phyloP scores from a whole-genome alignment of 2,888 invertebrate species.

The Conus canariensis region DNA sequence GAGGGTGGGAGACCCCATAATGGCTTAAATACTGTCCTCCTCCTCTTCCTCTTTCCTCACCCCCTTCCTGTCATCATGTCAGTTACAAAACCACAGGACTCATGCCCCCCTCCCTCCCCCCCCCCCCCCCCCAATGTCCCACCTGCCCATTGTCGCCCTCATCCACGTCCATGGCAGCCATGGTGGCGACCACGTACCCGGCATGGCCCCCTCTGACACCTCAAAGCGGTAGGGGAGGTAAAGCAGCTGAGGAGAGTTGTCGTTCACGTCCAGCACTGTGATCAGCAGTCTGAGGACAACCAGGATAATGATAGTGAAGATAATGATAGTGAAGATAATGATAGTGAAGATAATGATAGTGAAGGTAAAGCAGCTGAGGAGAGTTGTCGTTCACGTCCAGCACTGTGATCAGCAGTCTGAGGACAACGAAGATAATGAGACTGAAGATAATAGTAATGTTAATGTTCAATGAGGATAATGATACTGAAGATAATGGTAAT shows the following conservation, averaged over 20 bases:
- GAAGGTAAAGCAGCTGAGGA: conserved; percentile 49
- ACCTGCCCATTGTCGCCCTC: conserved; percentile 47
- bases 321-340: too few species aligned
- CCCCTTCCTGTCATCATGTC: background rate
- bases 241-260: conserved; percentile 51
- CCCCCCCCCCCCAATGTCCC: background rate
- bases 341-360: conserved; percentile 29
- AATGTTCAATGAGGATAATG: too few species aligned
- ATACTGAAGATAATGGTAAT: too few species aligned
- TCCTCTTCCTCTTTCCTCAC: background rate
- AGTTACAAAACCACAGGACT: background rate
- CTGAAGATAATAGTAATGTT: background rate
- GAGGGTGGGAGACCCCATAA: background rate
- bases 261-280: conserved; percentile 51
- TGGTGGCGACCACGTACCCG: conserved; percentile 42
- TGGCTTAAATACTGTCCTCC: background rate
- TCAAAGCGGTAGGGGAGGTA: conserved; percentile 47
- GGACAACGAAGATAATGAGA: background rate
- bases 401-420: conserved; percentile 44
- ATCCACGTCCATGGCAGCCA: conserved; percentile 51
- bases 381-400: conserved; percentile 53
- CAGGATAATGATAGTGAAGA: background rate
- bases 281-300: conserved; percentile 36
- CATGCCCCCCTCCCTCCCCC: background rate
- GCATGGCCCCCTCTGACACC: conserved; percentile 46